Evolutionary conservation across 2,797 vertebrate species (phyloP), one percentile per base, ranked within the genome.

Genomic region (Sebastolobus altivelis): DNA sequence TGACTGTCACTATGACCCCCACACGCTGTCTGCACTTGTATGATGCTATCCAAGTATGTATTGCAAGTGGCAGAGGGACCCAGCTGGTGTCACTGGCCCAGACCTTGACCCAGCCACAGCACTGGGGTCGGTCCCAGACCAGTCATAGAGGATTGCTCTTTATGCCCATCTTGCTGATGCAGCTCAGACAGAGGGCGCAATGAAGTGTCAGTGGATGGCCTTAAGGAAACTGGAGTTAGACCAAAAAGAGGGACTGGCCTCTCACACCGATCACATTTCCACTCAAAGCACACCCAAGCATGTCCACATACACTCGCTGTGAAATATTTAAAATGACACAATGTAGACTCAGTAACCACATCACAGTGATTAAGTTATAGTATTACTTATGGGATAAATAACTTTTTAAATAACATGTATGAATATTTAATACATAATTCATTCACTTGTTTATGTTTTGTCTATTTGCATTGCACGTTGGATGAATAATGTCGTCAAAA

Each of bases 71-170:
- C 91, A 91, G 82, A 65, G 82, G 89, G 87, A 90, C 85, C 79
- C 92, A 92, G 91, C 92, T 93, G 93, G 83, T 91, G 87, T 89
- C 79, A 75, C 73, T 83, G 79, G 84, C 85, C 70, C 61, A 76
- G 90, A 90, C 90, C 88, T 77, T 89, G 89, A 94, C 93, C 91
- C 79, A 37, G 69, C 71, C 83, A 69, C 80, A 79, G 85, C 80
- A 79, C 55, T 33, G 59, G 72, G 88, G 90, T 89, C 72, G 10
- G 66, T 70, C 46, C 71, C 52, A 65, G 14, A 46, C 38, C 63
- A 92, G 92, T 94, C 92, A 90, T 40, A 83, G 43, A 86, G 83
- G 75, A 92, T 94, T 90, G 90, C 91, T 88, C 90, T 90, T 86
- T 78, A 81, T 83, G 91, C 72, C 87, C 20, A 49, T 94, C 91